Evolutionary conservation across 2,113 vertebrate genomes (phyloP), one percentile per base, ranked within the genome.

Genomic region (Oreochromis niloticus): DNA sequence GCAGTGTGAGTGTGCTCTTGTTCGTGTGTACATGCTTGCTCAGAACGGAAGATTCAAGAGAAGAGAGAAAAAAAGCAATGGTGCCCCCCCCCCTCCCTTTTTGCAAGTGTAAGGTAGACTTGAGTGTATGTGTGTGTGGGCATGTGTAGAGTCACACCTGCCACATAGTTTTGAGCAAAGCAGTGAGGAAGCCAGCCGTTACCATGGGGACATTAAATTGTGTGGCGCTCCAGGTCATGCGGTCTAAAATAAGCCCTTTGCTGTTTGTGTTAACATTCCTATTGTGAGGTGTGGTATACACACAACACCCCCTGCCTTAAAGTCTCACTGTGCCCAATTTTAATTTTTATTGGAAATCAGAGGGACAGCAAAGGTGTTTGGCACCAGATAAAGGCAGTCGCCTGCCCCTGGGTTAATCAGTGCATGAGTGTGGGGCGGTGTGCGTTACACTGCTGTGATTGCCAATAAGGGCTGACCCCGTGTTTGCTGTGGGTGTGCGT

Each of bases 331-430:
- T 17, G 80, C 83, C 93, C 90, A 93, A 95, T 95, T 95, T 96
- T 93, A 75, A 92, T 95, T 95, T 94, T 95, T 93, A 95, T 95
- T 95, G 93, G 91, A 95, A 95, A 95, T 96, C 94, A 94, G 89
- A 94, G 95, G 95, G 95, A 92, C 87, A 83, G 93, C 93, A 90
- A 96, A 96, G 95, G 95, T 96, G 95, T 96, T 95, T 94, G 94
- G 93, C 86, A 89, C 59, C 91, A 94, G 95, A 96, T 96, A 96
- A 96, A 96, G 93, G 89, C 84, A 88, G 88, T 66, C 83, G 81
- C 46, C 85, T 89, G 93, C 90, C 91, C 87, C 75, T 39, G 85
- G 92, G 93, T 93, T 89, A 94, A 83, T 92, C 91, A 88, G 88
- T 85, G 92, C 92, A 81, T 89, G 87, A 89, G 93, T 86, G 88